Base-by-base conservation (phyloP, 2,797 vertebrate genomes). In the Myotis pilosus region DNA sequence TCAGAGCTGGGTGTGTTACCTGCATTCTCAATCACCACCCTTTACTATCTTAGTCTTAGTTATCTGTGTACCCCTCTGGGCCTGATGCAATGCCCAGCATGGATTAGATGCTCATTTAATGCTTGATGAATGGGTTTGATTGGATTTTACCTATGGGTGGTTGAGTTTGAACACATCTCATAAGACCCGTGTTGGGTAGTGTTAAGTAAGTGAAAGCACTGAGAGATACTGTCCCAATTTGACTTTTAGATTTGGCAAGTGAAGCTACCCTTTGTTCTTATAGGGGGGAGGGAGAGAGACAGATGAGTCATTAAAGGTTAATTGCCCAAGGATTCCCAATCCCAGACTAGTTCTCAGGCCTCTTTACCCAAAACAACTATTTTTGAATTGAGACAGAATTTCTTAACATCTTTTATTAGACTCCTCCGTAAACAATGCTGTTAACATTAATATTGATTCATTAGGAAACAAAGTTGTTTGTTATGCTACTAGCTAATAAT, bases 401-500 rank as follows among this genome's bases (percentile, higher is more conserved):
- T 93, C 22, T 78, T 51, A 68, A 47, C 49, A 53, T 89, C 33
- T 94, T 62, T 47, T 22, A 76, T 83, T 71, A 93, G 91, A 75
- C 6, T 60, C 22, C 44, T n/a, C 47, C 66, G 23, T 49, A 82
- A 83, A 83, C 17, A 92, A 83, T 30, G 36, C 30, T 57, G 51
- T 47, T 90, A 60, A 83, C 51, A 82, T 8, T 69, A 75, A 78
- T 38, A 53, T 11, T 79, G 69, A 86, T 60, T 66, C 53, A 75
- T 62, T 92, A 2, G 23, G 66, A 93, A 95, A 81, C 30, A 51
- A 91, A 95, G 78, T n/a, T 66, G 28, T 62, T 88, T 78, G 28
- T 88, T 89, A 88, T 33, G 36, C 74, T 44, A n/a, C 78, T 51
- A 69, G 68, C 51, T 51, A 92, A 81, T 74, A 75, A 86, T 11